Evolutionary conservation across 1,140 invertebrate genomes (phyloP), one percentile per base, ranked within the genome.

Genomic region (Diplogasteroides magnus): DNA sequence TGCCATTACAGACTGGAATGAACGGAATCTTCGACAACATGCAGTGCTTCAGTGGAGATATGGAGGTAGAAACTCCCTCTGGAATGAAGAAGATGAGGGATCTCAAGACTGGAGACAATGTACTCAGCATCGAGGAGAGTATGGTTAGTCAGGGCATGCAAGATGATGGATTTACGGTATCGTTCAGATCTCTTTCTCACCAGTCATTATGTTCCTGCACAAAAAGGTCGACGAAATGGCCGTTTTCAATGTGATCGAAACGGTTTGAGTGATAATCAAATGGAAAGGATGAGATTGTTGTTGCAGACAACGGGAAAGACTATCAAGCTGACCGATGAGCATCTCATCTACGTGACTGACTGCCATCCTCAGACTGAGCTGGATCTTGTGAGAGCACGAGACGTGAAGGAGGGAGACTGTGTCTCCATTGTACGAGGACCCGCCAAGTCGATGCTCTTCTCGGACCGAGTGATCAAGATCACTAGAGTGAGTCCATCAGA

Each of bases 161-260:
- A 3, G 13, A 31, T 48, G 37, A 48, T 11, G 37, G 6, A 6
- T 48, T 11, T 11, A 48, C 6, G 19, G 19, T 48, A 19, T 2
- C 19, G 23, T 66, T 23, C 28, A 66, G 64, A 32, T 66, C 31
- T 66, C 64, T n/a, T 66, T 56, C 58, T 72, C 71, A 1, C 71
- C 71, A 25, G 31, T 74, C 26, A 68, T 74, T 61, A 74, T 74
- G 73, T 71, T 72, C 32, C 48, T 74, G 1, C 73, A 74, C 69
- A 73, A 68, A 31, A 27, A 59, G 15, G 64, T 67, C n/a, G 57
- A 72, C 13, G 69, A 73, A 48, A n/a, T 56, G 15, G 73, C 73
- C 19, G 48, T 31, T 29, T 74, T 74, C 61, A 68, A 74, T 28
- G 15, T 31, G 27, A 27, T 66, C 55, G 28, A 19, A n/a, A 61